Percentiles rank a stretch among this genome's conserved stretches.
Conservation (phyloP, 1,140 invertebrate species). For the Pristionchus pacificus region DNA sequence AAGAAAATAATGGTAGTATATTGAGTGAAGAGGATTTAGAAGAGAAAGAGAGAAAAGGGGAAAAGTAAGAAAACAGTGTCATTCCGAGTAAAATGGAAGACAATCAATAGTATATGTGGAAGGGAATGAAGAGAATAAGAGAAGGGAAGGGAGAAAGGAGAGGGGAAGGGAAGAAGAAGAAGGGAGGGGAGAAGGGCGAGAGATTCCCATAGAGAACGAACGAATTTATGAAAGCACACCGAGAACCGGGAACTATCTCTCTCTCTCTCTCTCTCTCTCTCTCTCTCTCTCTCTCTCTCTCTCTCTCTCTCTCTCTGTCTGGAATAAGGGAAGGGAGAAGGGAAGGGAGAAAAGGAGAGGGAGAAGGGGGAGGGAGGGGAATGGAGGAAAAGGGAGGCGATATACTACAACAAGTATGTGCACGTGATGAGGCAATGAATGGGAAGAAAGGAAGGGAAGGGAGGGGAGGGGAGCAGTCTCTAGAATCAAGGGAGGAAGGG, state of each 20-base stretch:
- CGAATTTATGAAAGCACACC: not conserved
- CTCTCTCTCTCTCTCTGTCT: not conserved
- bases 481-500: too few species aligned
- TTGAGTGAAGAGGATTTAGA: too few species aligned
- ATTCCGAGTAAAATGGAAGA: conserved; percentile 1
- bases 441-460: too few species aligned
- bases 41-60: too few species aligned
- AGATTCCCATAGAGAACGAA: not conserved
- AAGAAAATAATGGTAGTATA: too few species aligned
- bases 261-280: conserved; percentile 6
- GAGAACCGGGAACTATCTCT: too few species aligned
- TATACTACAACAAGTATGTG: too few species aligned
- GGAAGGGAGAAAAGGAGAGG: too few species aligned
- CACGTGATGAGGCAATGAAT: too few species aligned
- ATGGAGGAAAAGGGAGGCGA: too few species aligned
- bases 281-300: conserved; percentile 4
- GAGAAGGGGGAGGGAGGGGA: too few species aligned
- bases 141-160: not conserved
- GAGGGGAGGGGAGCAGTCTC: too few species aligned
- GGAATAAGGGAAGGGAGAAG: not conserved
- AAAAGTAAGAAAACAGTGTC: not conserved
- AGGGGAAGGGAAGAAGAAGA: not conserved
- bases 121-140: not conserved
- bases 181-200: not conserved
- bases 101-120: not conserved